Percentiles rank a stretch among this genome's conserved stretches.
Conservation (phyloP, 2,797 vertebrate genomes). For the Xiphophorus birchmanni region DNA sequence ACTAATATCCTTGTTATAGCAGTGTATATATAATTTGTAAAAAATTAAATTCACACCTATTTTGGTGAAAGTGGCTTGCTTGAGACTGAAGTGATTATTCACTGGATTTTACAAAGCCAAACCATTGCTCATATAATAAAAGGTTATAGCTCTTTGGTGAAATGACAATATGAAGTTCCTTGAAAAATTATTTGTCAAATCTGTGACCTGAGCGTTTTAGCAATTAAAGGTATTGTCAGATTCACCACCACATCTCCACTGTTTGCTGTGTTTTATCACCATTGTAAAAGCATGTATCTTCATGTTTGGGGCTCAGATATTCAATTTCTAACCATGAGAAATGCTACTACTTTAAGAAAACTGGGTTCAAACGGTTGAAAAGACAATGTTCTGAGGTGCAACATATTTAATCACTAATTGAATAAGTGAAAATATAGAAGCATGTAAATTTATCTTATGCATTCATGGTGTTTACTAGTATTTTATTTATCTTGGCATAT, state of each 20-base stretch:
- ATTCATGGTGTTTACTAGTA: background rate
- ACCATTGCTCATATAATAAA: background rate
- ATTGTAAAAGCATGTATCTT: background rate
- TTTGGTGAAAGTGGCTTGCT: background rate
- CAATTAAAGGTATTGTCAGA: background rate
- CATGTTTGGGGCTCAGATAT: background rate
- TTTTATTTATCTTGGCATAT: background rate
- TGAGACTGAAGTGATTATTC: background rate
- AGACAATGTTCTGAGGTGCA: background rate
- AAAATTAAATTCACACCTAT: background rate
- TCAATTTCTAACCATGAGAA: background rate
- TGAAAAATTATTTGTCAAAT: background rate
- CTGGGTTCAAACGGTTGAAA: background rate
- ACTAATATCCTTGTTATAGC: background rate
- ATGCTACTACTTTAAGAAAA: background rate
- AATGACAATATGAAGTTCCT: background rate
- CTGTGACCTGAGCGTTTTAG: background rate
- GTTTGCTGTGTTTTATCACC: background rate
- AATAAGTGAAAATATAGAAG: background rate
- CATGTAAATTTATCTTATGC: background rate
- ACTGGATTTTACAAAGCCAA: background rate
- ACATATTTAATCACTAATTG: background rate
- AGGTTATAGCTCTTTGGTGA: background rate
- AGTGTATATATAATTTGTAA: no score
- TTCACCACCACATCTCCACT: background rate